Percentiles rank a stretch among this genome's conserved stretches.
These are phyloP conservation scores for Eurytoma californica DNA, from an alignment of 2,888 invertebrate genomes.

Conservation along the genomic window DNA sequence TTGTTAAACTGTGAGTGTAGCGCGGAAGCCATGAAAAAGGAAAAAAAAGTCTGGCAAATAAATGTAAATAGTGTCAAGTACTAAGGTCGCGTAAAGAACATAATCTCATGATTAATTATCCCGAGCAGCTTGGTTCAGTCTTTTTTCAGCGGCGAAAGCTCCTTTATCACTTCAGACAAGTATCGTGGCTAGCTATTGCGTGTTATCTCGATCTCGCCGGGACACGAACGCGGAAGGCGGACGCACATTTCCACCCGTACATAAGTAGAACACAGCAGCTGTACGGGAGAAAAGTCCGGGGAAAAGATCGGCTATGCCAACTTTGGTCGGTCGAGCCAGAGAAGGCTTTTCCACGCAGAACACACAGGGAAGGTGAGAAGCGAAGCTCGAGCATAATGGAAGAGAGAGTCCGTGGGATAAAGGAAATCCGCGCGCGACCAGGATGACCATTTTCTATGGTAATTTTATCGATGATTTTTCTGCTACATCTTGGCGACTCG, in stretches of 20 bases:
- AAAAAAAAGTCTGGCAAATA: constrained; percentile 14
- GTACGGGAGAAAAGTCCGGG: background rate
- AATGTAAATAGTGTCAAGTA: constrained; percentile 37
- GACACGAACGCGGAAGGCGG: background rate
- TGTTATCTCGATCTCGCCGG: constrained; percentile 36
- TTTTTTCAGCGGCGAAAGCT: constrained; percentile 24
- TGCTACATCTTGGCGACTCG: background rate
- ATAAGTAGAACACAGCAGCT: too few species aligned
- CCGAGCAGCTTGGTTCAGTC: background rate
- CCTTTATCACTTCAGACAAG: constrained; percentile 42
- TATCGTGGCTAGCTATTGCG: background rate
- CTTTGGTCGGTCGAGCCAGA: background rate
- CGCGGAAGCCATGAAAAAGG: constrained; percentile 2
- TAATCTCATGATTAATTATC: constrained; percentile 54
- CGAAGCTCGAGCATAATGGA: background rate
- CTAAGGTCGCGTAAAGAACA: constrained; percentile 26
- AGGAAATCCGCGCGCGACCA: background rate
- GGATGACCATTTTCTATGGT: constrained; percentile 58
- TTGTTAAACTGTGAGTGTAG: too few species aligned
- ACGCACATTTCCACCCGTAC: too few species aligned
- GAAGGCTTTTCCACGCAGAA: constrained; percentile 16
- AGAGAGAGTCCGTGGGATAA: background rate
- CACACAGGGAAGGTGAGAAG: background rate
- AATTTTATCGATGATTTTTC: constrained; percentile 59
- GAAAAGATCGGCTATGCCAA: background rate